These are phyloP conservation scores for Colossoma macropomum DNA, from an alignment of 2,113 vertebrate genomes.

Conservation along the genomic window DNA sequence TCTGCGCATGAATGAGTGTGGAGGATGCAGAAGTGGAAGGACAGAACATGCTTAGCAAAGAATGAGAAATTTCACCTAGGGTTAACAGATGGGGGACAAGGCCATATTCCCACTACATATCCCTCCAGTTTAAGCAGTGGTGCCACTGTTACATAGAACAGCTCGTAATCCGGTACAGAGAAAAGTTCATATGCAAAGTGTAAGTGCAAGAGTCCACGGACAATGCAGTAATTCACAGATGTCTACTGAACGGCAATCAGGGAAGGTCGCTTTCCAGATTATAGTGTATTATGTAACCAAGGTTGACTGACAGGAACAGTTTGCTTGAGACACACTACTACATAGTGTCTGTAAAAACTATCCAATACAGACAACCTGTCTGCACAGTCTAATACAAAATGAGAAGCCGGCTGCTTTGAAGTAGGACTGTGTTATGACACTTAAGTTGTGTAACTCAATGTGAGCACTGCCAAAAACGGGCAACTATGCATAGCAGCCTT, in stretches of 20 bases:
- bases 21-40: not conserved
- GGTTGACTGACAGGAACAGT: conserved; percentile 56
- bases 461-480: conserved; percentile 64
- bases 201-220: not conserved
- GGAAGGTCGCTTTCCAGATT: conserved; percentile 55
- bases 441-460: not conserved
- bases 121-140: not conserved
- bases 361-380: not conserved
- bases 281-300: conserved; percentile 64
- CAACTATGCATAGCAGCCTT: conserved; percentile 28
- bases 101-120: not conserved
- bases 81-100: not conserved
- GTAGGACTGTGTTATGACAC: conserved; percentile 43
- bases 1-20: not conserved
- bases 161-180: not conserved
- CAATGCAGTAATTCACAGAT: not conserved
- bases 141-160: not conserved
- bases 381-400: conserved; percentile 25
- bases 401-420: conserved; percentile 50
- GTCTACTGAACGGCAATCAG: too few relatives aligned
- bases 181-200: not conserved
- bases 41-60: conserved; percentile 29
- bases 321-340: not conserved
- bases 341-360: not conserved
- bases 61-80: not conserved